Evolutionary conservation across 2,888 invertebrate genomes (phyloP).

Genomic region (Eupithecia inturbata): DNA sequence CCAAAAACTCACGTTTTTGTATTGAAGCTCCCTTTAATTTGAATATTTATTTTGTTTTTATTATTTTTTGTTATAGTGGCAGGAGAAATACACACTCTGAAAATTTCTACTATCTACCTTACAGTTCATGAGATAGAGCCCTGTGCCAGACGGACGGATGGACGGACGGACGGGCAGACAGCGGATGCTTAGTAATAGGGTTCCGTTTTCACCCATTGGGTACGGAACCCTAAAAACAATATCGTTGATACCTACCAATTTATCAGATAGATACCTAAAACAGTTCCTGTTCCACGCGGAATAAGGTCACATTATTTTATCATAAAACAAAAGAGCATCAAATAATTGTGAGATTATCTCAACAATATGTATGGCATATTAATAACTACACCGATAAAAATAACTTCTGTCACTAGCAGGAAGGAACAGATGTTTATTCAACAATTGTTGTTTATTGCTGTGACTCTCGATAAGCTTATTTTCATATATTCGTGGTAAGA

Average conservation of each 20-base stretch:
- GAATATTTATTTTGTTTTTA: no score
- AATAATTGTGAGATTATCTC: slow-evolving; percentile 4
- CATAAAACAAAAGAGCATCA: slow-evolving; percentile 11
- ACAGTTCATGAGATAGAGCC: no score
- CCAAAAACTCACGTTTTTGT: no score
- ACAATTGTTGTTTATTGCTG: neutral
- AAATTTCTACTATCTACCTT: no score
- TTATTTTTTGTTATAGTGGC: no score
- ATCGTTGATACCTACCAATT: neutral
- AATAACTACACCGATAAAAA: neutral
- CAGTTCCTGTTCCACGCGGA: neutral
- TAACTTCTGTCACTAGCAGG: neutral
- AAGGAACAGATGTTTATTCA: neutral
- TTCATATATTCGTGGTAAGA: neutral
- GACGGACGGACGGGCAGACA: no score
- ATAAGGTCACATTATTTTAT: slow-evolving; percentile 18
- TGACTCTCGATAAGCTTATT: neutral
- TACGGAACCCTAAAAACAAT: no score
- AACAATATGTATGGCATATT: neutral
- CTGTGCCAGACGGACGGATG: no score
- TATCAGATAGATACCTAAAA: neutral
- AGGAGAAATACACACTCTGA: no score
- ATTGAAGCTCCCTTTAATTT: no score
- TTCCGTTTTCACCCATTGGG: no score
- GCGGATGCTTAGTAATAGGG: no score